phyloP scores from a whole-genome alignment of 23 tunicate species.

The Styela clava region DNA sequence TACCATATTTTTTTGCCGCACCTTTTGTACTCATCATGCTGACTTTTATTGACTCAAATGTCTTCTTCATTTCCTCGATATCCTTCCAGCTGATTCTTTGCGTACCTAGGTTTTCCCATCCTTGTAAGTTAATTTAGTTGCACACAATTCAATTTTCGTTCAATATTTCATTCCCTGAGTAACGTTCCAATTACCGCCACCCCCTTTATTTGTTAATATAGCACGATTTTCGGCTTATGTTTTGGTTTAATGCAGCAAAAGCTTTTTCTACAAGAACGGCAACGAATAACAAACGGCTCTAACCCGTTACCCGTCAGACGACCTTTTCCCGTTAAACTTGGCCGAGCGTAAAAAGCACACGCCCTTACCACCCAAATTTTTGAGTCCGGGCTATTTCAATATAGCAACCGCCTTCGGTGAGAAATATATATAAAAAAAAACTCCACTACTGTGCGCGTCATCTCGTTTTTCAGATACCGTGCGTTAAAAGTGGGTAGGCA shows the following conservation, averaged over 20 bases:
- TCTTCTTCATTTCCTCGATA: background rate
- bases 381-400: background rate
- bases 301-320: background rate
- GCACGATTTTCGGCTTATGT: background rate
- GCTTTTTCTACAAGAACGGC: background rate
- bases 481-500: background rate
- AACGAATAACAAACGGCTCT: background rate
- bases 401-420: no score
- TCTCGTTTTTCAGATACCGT: background rate
- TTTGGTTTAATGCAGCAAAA: background rate
- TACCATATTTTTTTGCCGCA: background rate
- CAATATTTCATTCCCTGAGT: background rate
- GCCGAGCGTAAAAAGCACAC: background rate
- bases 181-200: background rate
- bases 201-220: background rate
- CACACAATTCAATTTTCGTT: background rate
- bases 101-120: background rate
- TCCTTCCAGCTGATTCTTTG: background rate
- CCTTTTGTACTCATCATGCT: background rate
- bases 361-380: background rate
- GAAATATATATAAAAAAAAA: no score
- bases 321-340: background rate
- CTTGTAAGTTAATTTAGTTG: background rate
- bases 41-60: background rate
- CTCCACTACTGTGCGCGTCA: background rate